Conservation (phyloP, 2,797 vertebrate genomes). For the Poecilia velifera region DNA sequence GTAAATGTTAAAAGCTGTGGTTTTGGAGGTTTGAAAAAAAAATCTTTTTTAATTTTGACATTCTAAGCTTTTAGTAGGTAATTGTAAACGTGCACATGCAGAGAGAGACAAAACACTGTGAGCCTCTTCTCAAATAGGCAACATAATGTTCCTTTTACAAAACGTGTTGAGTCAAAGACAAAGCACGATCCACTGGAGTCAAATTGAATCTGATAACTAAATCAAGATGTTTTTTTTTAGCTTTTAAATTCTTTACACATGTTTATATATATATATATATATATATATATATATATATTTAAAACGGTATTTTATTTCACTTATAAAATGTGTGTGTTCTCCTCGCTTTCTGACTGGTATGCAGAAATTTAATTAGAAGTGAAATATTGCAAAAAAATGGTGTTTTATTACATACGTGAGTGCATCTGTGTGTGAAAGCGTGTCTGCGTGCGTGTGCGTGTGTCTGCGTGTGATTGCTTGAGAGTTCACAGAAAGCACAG, state of each 20-base stretch:
- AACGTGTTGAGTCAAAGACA: not conserved
- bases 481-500: slow-evolving; percentile 59
- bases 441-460: slow-evolving; percentile 34
- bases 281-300: too few relatives aligned
- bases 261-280: too few relatives aligned
- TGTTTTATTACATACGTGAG: slow-evolving; percentile 50
- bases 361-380: slow-evolving; percentile 40
- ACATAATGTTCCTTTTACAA: not conserved
- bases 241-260: not conserved
- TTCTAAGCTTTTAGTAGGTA: not conserved
- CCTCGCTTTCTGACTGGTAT: not conserved
- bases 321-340: slow-evolving; percentile 18
- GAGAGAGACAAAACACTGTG: not conserved
- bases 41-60: not conserved
- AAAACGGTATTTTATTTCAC: slow-evolving; percentile 22
- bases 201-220: not conserved
- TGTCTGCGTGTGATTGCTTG: slow-evolving; percentile 36
- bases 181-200: not conserved
- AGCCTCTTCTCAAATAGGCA: not conserved
- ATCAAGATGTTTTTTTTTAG: not conserved
- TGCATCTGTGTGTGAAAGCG: slow-evolving; percentile 28
- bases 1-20: not conserved
- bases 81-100: not conserved
- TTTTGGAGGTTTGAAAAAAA: not conserved
- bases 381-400: slow-evolving; percentile 52